These are phyloP conservation scores for Falco columbarius DNA, from an alignment of 2,797 vertebrate genomes.

Conservation along the genomic window DNA sequence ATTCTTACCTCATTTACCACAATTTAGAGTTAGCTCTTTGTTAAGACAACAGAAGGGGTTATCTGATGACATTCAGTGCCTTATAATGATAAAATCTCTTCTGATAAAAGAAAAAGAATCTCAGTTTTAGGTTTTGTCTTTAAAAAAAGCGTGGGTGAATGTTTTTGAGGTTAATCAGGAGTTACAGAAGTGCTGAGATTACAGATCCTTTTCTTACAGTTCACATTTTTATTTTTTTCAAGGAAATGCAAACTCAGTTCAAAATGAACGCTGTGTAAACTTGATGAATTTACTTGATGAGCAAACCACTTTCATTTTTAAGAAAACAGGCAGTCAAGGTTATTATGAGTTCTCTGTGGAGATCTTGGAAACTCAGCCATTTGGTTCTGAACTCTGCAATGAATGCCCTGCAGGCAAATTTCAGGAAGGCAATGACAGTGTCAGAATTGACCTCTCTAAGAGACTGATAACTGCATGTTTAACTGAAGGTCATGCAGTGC, in stretches of 20 bases:
- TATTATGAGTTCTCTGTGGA: not conserved
- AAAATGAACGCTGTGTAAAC: slow-evolving; percentile 4
- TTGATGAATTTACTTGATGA: slow-evolving; percentile 58
- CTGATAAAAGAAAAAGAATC: not conserved
- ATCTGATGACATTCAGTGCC: slow-evolving; percentile 20
- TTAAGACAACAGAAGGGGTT: slow-evolving; percentile 1
- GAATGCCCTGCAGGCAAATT: not conserved
- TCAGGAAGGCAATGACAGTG: not conserved
- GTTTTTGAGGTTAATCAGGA: slow-evolving; percentile 48
- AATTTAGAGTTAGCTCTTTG: slow-evolving; percentile 26
- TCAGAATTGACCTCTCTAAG: not conserved
- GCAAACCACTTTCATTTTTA: not conserved
- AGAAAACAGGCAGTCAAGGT: not conserved
- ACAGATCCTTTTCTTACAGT: slow-evolving; percentile 6
- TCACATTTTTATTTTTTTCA: not conserved
- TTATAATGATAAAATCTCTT: not conserved
- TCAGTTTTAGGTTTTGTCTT: slow-evolving; percentile 1
- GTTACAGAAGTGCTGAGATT: slow-evolving; percentile 27
- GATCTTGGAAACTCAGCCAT: not conserved
- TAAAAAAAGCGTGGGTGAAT: not conserved
- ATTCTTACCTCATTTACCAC: slow-evolving; percentile 3
- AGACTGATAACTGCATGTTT: not conserved
- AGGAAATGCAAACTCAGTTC: slow-evolving; percentile 31
- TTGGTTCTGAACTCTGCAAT: not conserved
- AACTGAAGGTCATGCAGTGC: not conserved